Evolutionary conservation across 2,888 invertebrate genomes (phyloP).

Genomic region (Leptopterna dolabrata): DNA sequence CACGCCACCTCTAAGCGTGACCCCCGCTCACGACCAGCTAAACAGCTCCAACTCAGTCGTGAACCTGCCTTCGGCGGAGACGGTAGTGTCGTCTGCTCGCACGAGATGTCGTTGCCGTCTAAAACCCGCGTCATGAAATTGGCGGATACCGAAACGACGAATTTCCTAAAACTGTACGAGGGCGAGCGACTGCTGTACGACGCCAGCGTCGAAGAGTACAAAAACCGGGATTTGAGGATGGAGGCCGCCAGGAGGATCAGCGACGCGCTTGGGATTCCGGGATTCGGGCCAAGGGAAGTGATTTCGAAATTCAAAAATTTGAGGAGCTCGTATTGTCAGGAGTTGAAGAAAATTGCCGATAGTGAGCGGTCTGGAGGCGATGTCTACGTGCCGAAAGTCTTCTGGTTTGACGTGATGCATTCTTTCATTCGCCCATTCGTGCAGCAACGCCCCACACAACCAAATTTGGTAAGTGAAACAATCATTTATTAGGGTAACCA

Average conservation of each 20-base stretch:
- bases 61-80: too few relatives aligned
- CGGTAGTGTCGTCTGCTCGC: too few relatives aligned
- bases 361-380: conserved; percentile 48
- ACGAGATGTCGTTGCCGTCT: background rate
- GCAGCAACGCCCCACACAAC: conserved; percentile 32
- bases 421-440: conserved; percentile 56
- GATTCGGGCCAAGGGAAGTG: conserved; percentile 58
- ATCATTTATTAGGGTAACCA: too few relatives aligned
- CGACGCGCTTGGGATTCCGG: conserved; percentile 47
- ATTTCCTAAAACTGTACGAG: conserved; percentile 52
- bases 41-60: too few relatives aligned
- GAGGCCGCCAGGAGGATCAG: conserved; percentile 43
- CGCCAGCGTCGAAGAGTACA: conserved; percentile 25
- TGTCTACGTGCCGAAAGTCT: conserved; percentile 49
- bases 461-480: conserved; percentile 50
- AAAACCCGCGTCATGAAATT: conserved; percentile 18
- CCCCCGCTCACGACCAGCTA: too few relatives aligned
- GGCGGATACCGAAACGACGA: conserved; percentile 51
- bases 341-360: conserved; percentile 53
- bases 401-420: conserved; percentile 53
- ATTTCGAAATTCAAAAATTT: conserved; percentile 58
- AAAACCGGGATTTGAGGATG: conserved; percentile 44
- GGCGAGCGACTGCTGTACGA: conserved; percentile 50
- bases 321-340: conserved; percentile 57
- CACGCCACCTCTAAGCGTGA: too few relatives aligned